Base-by-base conservation (phyloP, 2,888 invertebrate genomes). In the Polyploca ridens region DNA sequence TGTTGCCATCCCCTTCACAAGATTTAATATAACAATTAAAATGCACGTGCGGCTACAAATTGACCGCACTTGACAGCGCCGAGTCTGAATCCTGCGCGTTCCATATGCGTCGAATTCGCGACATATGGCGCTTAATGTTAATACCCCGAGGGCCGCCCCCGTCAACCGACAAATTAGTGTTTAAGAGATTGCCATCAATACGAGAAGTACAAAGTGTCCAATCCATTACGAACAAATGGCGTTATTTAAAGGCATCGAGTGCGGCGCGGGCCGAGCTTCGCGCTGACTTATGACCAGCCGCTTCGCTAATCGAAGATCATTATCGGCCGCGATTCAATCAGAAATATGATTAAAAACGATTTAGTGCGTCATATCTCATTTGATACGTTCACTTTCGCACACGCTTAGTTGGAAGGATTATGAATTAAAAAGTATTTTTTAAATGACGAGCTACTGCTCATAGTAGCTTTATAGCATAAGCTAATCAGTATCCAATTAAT, bases 171-270 rank as follows among this genome's bases (percentile, higher is more conserved):
- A 89, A 92, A 92, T 92, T 88, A 85, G 83, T 88, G 83, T 88
- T 90, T 88, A 90, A 90, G 85, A 93, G 93, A 92, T 92, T 89
- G 89, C 88, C 89, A 89, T 91, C 90, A 85, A 85, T 84, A 77
- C 80, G 78, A 71, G 69, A 68, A 69, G 79, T 78, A 82, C 86
- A 82, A 85, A 84, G 82, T 84, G 87, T 86, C 86, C 90, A 85
- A 89, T 91, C 90, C 90, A 91, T 92, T 92, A 90, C 78, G 83
- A 79, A 89, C 93, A 91, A 91, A 91, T 90, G 91, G 89, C 84
- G 89, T 83, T 87, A 88, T 88, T 89, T 81, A 85, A 80, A 81
- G 74, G 70, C 73, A 66, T 49, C 63, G 67, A 44, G 62, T 62
- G 46, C 33, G 62, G 33, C 27, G 49, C 54, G 54, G 64, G 62